phyloP scores from a whole-genome alignment of 2,113 vertebrate species.

The Aspiorhynchus laticeps region DNA sequence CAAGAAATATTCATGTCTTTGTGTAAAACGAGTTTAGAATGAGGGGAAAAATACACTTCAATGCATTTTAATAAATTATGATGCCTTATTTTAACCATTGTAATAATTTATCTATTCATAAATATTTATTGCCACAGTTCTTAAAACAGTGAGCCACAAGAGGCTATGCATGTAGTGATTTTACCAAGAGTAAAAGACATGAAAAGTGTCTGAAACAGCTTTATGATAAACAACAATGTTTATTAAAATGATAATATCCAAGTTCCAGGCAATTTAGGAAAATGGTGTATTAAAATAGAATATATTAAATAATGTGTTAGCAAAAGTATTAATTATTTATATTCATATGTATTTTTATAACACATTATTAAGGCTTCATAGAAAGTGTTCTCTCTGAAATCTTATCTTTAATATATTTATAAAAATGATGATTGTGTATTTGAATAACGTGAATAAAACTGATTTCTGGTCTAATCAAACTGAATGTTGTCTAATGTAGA shows the following conservation, averaged over 20 bases:
- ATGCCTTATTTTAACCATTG: not conserved
- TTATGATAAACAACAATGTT: not conserved
- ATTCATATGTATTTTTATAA: not conserved
- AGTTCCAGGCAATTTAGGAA: not conserved
- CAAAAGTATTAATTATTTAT: not conserved
- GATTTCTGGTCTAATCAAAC: not conserved
- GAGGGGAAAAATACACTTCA: not conserved
- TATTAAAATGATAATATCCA: not conserved
- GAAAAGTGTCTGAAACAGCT: not conserved
- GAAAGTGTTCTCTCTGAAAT: not conserved
- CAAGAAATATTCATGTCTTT: not conserved
- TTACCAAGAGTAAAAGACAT: not conserved
- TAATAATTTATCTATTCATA: not conserved
- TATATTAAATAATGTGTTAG: not conserved
- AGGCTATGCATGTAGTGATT: not conserved
- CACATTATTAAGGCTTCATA: not conserved
- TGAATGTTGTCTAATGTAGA: constrained; percentile 75
- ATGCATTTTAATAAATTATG: not conserved
- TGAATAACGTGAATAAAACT: not conserved
- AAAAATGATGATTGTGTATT: not conserved
- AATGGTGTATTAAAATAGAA: not conserved
- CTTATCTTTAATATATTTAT: not conserved
- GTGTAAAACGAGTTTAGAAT: not conserved
- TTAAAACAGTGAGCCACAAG: not conserved
- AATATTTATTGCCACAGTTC: not conserved